Evolutionary conservation across 2,888 invertebrate species (phyloP).

Genomic region (Creontiades dilutus): DNA sequence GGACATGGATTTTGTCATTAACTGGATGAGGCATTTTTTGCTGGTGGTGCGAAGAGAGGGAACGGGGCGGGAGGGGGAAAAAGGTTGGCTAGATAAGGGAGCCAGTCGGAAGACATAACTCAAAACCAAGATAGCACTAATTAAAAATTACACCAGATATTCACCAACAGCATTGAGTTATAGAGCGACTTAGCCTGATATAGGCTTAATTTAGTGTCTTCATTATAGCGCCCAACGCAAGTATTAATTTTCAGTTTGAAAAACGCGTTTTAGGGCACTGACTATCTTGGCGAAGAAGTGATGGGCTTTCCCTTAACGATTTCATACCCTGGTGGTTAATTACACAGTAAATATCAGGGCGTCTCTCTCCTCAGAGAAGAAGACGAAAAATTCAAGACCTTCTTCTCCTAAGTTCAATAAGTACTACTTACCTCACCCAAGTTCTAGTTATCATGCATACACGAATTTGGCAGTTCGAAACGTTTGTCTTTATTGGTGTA

Average conservation of each 20-base stretch:
- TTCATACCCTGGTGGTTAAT: constrained; percentile 66
- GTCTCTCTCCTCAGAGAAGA: constrained; percentile 26
- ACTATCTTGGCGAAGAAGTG: constrained; percentile 72
- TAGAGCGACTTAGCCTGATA: constrained; percentile 74
- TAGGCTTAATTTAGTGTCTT: constrained; percentile 75
- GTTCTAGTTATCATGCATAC: too few species aligned
- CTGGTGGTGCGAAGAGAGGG: constrained; percentile 63
- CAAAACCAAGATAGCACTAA: constrained; percentile 75
- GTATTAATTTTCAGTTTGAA: constrained; percentile 73
- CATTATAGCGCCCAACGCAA: constrained; percentile 73
- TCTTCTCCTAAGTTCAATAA: constrained; percentile 23
- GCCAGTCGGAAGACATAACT: constrained; percentile 75
- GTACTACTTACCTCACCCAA: neutral
- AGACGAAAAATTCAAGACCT: constrained; percentile 51
- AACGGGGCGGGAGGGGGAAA: constrained; percentile 71
- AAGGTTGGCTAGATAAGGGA: constrained; percentile 75
- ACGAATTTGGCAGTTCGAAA: too few species aligned
- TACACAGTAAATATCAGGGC: constrained; percentile 68
- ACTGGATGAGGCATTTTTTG: constrained; percentile 72
- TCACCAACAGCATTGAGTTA: constrained; percentile 74
- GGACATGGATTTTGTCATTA: constrained; percentile 72
- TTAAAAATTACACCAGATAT: constrained; percentile 76
- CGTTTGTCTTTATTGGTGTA: too few species aligned
- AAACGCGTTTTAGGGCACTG: constrained; percentile 71
- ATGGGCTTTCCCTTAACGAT: constrained; percentile 69